Evolutionary conservation across 1,140 invertebrate genomes (phyloP), one percentile per base, ranked within the genome.

Genomic region (Pseudomyrmex sp.): DNA sequence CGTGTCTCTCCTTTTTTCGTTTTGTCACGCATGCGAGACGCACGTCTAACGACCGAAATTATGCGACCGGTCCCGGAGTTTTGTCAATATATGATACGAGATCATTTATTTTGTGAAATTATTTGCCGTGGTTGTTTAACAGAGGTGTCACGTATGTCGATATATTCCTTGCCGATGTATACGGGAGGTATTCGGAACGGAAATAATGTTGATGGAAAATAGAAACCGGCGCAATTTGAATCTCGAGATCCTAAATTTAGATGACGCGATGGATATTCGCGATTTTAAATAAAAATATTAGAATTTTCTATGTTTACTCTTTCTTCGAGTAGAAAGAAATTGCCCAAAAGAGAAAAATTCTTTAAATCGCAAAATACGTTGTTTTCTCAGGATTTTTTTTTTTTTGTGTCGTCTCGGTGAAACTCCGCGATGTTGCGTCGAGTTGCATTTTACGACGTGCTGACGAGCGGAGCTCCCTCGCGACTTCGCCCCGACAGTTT

Each of bases 401-500:
- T n/a, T 15, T 52, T 12, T 26, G 18, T 23, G 46, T 46, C 63
- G 44, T 54, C 44, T 23, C 76, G 76, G 66, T 80, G 76, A 80
- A 80, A 80, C 44, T 80, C 12, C 48, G 10, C 5, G 61, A 8
- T 35, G 20, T 70, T 70, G 76, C 76, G 56, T 80, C 56, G 66
- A 58, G 56, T 80, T 80, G 15, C 70, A n/a, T 75, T 82, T 82
- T 82, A 82, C 70, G 79, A 75, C 58, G 70, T 46, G 69, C 58
- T 66, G 56, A 12, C 35, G 56, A 26, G 18, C 26, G 44, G 58
- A 50, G 59, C 72, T 59, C 10, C 23, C 46, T 15, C 15, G 52
- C 68, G 58, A 52, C 68, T 80, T 79, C 59, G 77, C 59, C 5
- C 5, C 75, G 66, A 77, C 74, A 52, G 76, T 82, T 74, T 85